Evolutionary conservation across 2,113 vertebrate genomes (phyloP).

Genomic region (Gorilla gorilla): DNA sequence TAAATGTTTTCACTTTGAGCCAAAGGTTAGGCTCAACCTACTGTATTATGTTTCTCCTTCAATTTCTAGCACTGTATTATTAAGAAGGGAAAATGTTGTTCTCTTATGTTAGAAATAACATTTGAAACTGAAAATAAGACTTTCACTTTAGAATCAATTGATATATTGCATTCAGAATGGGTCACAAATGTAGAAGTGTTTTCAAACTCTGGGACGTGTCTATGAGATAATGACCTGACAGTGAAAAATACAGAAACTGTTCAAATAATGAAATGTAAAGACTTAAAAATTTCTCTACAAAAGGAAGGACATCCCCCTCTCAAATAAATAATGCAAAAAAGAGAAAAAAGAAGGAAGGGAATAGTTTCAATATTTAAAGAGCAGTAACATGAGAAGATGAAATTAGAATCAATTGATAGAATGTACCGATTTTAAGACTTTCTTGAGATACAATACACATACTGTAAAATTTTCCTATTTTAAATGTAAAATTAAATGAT

Average conservation of each 20-base stretch:
- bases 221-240: background rate
- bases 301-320: background rate
- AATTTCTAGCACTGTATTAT: background rate
- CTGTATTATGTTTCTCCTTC: background rate
- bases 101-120: background rate
- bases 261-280: background rate
- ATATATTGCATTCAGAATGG: background rate
- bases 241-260: background rate
- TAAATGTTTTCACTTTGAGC: background rate
- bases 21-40: background rate
- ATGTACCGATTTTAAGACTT: background rate
- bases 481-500: background rate
- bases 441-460: background rate
- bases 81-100: background rate
- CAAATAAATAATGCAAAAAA: background rate
- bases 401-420: background rate
- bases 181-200: fast-evolving
- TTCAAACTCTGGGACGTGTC: background rate
- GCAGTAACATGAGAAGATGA: background rate
- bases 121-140: background rate
- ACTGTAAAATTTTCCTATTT: background rate
- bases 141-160: background rate
- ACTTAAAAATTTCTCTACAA: background rate
- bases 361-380: background rate
- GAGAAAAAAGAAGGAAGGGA: background rate